Conservation (phyloP, 2,113 vertebrate genomes). For the Syngnathus scovelli region DNA sequence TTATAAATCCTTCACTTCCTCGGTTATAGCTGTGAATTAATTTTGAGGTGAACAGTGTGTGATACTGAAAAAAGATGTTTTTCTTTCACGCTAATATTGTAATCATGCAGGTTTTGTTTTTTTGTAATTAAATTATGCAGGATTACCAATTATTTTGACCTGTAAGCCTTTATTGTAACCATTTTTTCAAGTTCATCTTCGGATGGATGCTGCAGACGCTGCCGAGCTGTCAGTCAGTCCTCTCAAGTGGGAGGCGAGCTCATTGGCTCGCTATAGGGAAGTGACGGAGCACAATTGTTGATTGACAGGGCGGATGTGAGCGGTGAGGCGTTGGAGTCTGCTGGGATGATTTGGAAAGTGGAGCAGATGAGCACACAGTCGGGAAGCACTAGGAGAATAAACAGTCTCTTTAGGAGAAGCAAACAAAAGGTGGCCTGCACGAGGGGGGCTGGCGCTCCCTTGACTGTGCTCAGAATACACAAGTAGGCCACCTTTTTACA, state of each 20-base stretch:
- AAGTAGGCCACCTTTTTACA: constrained; percentile 15
- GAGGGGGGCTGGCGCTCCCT: constrained; percentile 16
- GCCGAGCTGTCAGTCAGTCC: constrained; percentile 65
- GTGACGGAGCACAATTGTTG: constrained; percentile 54
- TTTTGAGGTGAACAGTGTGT: neutral
- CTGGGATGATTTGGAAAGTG: constrained; percentile 45
- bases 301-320: constrained; percentile 45
- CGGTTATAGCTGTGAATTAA: neutral
- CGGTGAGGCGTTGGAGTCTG: constrained; percentile 13
- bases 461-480: constrained; percentile 12
- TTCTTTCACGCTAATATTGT: neutral
- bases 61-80: neutral
- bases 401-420: constrained; percentile 49
- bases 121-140: too few relatives aligned
- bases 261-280: constrained; percentile 38
- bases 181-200: constrained; percentile 19
- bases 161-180: neutral
- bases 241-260: constrained; percentile 53
- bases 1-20: neutral
- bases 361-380: constrained; percentile 46
- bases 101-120: neutral
- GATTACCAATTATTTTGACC: neutral
- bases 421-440: constrained; percentile 40
- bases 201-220: constrained; percentile 54
- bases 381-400: constrained; percentile 37